Evolutionary conservation across 2,797 vertebrate species (phyloP).

Genomic region (Rhadinocentrus ornatus): DNA sequence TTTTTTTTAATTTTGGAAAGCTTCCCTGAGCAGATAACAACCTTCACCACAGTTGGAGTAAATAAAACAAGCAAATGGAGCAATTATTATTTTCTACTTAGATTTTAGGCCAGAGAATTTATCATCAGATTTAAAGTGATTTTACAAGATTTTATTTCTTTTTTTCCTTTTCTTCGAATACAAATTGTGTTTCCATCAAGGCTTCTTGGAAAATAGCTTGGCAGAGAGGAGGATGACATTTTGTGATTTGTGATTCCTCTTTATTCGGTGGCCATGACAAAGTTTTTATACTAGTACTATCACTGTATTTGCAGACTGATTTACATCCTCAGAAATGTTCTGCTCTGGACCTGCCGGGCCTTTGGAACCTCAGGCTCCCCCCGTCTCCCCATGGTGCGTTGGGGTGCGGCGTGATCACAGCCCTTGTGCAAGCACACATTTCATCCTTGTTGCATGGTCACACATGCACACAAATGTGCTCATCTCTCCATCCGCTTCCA

Average conservation of each 20-base stretch:
- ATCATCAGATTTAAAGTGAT: slow-evolving; percentile 73
- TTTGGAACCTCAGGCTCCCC: too few relatives aligned
- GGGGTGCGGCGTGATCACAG: too few relatives aligned
- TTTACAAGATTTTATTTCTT: slow-evolving; percentile 68
- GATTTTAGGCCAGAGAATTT: slow-evolving; percentile 64
- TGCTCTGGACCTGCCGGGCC: too few relatives aligned
- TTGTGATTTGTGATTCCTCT: slow-evolving; percentile 57
- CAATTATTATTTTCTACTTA: slow-evolving; percentile 61
- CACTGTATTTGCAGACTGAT: slow-evolving; percentile 52
- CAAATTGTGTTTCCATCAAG: slow-evolving; percentile 67
- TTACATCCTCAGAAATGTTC: too few relatives aligned
- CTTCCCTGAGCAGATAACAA: slow-evolving; percentile 42
- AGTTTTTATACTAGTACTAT: slow-evolving; percentile 66
- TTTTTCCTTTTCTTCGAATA: slow-evolving; percentile 39
- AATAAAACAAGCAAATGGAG: slow-evolving; percentile 64
- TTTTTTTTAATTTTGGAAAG: slow-evolving; percentile 23
- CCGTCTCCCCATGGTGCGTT: too few relatives aligned
- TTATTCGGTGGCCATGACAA: slow-evolving; percentile 59
- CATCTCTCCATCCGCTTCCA: too few relatives aligned
- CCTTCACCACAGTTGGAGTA: slow-evolving; percentile 33
- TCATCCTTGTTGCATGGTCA: too few relatives aligned
- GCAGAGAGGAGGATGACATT: slow-evolving; percentile 48
- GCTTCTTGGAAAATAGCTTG: slow-evolving; percentile 63
- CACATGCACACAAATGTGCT: too few relatives aligned
- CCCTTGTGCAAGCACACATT: too few relatives aligned